Evolutionary conservation across 2,113 vertebrate genomes (phyloP).

Genomic region (Microtus montanus): DNA sequence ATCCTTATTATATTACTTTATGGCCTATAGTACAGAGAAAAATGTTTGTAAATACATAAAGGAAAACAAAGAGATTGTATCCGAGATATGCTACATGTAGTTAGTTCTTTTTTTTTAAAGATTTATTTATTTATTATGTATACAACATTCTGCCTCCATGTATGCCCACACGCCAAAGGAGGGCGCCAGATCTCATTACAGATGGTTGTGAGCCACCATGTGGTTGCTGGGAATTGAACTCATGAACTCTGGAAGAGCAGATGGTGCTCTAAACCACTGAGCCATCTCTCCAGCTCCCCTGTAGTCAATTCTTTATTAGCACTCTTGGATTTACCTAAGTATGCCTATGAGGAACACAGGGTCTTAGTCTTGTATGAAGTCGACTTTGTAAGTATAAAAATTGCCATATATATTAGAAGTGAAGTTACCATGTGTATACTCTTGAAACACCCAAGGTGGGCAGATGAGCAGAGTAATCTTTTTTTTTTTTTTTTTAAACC

Average conservation of each 20-base stretch:
- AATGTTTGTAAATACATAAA: background rate
- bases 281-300: too few relatives aligned
- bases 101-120: background rate
- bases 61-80: background rate
- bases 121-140: too few relatives aligned
- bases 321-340: background rate
- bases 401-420: background rate
- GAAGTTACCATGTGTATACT: background rate
- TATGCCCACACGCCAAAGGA: too few relatives aligned
- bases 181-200: too few relatives aligned
- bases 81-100: background rate
- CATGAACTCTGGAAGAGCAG: too few relatives aligned
- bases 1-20: conserved; percentile 52
- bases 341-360: background rate
- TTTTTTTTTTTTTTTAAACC: background rate
- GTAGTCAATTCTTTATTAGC: background rate
- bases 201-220: too few relatives aligned
- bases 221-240: too few relatives aligned
- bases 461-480: background rate
- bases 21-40: conserved; percentile 4
- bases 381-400: background rate
- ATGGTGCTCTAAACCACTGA: too few relatives aligned
- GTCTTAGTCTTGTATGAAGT: background rate
- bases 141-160: too few relatives aligned
- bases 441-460: background rate